Base-by-base conservation (phyloP, 1,140 invertebrate species). In the Euglossa dilemma region DNA sequence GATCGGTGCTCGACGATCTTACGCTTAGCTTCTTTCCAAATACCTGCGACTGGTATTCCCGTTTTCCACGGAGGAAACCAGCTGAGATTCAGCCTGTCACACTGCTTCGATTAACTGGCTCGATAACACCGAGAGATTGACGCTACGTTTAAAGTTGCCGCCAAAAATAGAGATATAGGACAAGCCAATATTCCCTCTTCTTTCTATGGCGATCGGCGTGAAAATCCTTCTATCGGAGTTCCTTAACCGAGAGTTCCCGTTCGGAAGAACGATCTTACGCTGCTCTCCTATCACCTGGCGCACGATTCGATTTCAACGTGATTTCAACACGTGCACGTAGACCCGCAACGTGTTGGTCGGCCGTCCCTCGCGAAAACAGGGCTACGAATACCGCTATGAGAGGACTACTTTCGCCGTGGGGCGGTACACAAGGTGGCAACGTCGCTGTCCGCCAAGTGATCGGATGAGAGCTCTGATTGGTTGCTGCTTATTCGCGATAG, bases 401-500 rank as follows among this genome's bases (percentile, higher is more conserved):
- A 79, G 71, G 72, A 79, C 87, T 77, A 79, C 64, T 61, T 71
- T 72, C 69, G 73, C 85, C 79, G 79, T 81, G 86, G 86, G 86
- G 88, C 78, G 87, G 90, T 87, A 72, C 88, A 80, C 85, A 70
- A 75, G 64, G 72, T 77, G 82, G 90, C 89, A 88, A 88, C 88
- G 88, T 87, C 85, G 85, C 80, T 45, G 74, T 85, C 57, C 64
- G 74, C 54, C 18, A 71, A 57, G 57, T 56, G 64, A 74, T 64
- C 75, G 50, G 43, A 87, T 70, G 70, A 43, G 9, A 8, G 18
- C 43, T 12, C 63, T 59, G 79, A 89, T 89, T 89, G 85, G 88
- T 77, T 23, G 83, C 7, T 20, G 2, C 28, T 11, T 72, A n/a
- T n/a, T 47, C 77, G 50, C 57, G 71, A 77, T 74, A 64, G 73